phyloP scores from a whole-genome alignment of 2,113 vertebrate species.

The Melanerpes formicivorus region DNA sequence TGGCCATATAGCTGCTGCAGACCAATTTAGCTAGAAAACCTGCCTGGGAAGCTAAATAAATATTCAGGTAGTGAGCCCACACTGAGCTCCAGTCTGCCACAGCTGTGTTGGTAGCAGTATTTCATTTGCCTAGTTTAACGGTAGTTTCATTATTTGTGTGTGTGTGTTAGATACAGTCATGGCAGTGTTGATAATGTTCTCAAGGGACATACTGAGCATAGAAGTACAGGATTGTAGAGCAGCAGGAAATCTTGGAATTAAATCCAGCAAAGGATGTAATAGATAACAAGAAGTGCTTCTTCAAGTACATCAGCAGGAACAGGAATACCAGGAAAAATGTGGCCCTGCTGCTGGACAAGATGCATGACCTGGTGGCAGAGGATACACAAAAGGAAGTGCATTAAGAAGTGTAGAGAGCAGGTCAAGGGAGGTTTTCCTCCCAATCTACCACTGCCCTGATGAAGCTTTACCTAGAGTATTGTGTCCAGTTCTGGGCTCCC shows the following conservation, averaged over 20 bases:
- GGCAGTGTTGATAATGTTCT: not conserved
- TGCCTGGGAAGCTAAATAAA: not conserved
- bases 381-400: no score
- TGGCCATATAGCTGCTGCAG: not conserved
- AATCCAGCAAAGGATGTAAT: not conserved
- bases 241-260: not conserved
- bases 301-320: not conserved
- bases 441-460: no score
- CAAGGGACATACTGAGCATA: not conserved
- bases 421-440: no score
- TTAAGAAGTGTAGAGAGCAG: no score
- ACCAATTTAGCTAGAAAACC: not conserved
- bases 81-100: constrained; percentile 12
- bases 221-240: not conserved
- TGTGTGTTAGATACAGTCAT: not conserved
- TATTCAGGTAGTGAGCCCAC: not conserved
- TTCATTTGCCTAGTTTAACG: not conserved
- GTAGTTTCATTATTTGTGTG: not conserved
- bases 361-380: no score
- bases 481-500: no score
- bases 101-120: not conserved
- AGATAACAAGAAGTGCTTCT: not conserved
- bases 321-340: no score
- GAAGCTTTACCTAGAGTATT: no score
- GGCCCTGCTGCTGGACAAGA: no score